Evolutionary conservation across 2,113 vertebrate species (phyloP).

Genomic region (Nothoprocta pentlandii): DNA sequence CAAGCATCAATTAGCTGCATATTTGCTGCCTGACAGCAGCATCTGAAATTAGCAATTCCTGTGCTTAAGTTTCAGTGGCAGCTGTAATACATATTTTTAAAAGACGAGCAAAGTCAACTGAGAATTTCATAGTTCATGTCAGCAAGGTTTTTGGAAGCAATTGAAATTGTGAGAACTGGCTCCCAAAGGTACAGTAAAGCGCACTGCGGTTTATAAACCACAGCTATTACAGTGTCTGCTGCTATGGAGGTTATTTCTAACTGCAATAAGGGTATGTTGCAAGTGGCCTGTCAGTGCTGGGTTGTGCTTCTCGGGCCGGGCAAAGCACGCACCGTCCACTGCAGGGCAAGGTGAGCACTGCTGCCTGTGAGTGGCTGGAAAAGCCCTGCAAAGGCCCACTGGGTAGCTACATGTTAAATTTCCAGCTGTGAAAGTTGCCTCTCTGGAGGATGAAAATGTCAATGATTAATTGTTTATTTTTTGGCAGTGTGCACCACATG

Average conservation of each 20-base stretch:
- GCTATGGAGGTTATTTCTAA: neutral
- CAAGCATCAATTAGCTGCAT: slow-evolving; percentile 19
- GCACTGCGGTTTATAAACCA: neutral
- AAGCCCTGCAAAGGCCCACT: neutral
- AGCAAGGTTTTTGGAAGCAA: neutral
- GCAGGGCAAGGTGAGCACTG: rapidly evolving
- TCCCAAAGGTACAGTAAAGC: too few species aligned
- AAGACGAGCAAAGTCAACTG: neutral
- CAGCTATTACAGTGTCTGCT: neutral
- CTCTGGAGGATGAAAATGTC: neutral
- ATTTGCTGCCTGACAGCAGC: slow-evolving; percentile 23
- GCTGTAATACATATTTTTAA: neutral
- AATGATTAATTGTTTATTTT: rapidly evolving
- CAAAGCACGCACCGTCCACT: neutral
- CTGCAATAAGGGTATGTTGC: neutral
- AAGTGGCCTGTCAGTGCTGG: rapidly evolving
- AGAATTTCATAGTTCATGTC: neutral
- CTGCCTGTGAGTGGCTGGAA: neutral
- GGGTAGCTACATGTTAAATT: rapidly evolving
- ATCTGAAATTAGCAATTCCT: slow-evolving; percentile 3
- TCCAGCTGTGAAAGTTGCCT: neutral
- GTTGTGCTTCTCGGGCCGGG: rapidly evolving
- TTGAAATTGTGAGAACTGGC: neutral
- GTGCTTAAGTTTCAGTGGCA: neutral
- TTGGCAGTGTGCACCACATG: rapidly evolving